Evolutionary conservation across 2,888 invertebrate genomes (phyloP), one percentile per base, ranked within the genome.

Genomic region (Papilio protenor): DNA sequence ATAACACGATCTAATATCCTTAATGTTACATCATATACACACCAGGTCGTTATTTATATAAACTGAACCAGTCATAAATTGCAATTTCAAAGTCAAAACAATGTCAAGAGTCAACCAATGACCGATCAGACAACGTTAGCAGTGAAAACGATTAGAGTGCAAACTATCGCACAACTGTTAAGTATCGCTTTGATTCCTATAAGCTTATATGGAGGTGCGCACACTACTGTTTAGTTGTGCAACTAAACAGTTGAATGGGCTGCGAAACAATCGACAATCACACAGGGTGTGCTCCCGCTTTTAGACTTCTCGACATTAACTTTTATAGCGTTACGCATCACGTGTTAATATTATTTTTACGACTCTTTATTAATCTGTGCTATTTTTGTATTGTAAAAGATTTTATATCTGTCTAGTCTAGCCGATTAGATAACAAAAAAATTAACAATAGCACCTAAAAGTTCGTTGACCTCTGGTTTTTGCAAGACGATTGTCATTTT

Each of bases 361-460:
- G 12, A 21, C 21, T 12, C 8, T 59, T 10, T 23, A 59, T 12
- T 11, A 21, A 59, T 59, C 57, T 33, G 21, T 64, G 18, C 18
- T 33, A 33, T 33, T 64, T 21, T 64, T 61, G 14, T 61, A 61
- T 61, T 18, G 16, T 2, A 18, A 18, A 64, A 64, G 64, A 5
- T 33, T 18, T 59, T n/a, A 14, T 66, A n/a, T 61, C 16, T 5
- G 27, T n/a, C 66, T 40, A 64, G 59, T 40, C 64, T 66, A 33
- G 40, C 8, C 40, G 66, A 66, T 66, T 66, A 40, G 66, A 66
- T 66, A 66, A 21, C 27, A 61, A 66, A 66, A 40, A 66, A 66
- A 11, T 18, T 66, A 40, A 66, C 66, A 66, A 66, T 66, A 40
- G n/a, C 40, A 40, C 66, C n/a, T 40, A n/a, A n/a, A 1, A 66